A percentile compares a stretch with the other conserved stretches of the same genome.
Evolutionary conservation across 1,140 invertebrate genomes (phyloP).

Genomic region (Trichoplusia ni): DNA sequence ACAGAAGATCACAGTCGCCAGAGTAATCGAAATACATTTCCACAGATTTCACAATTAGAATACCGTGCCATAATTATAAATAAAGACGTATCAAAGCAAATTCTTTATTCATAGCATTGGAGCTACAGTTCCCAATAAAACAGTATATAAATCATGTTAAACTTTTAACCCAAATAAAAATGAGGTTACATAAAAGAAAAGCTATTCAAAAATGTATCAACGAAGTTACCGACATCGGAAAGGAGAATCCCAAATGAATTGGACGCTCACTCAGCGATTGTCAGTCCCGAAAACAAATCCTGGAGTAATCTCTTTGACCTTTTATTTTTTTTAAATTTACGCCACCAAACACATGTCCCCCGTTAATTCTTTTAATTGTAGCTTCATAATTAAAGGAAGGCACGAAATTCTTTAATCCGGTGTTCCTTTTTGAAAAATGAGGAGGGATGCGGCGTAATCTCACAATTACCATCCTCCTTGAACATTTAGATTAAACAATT

Average conservation of each 20-base stretch:
- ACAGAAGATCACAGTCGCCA: no score
- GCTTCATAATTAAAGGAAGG: slow-evolving; percentile 6
- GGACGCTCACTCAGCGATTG: no score
- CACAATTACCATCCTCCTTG: not conserved
- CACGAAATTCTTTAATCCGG: slow-evolving; percentile 21
- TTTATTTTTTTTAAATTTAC: slow-evolving; percentile 31
- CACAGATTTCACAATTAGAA: no score
- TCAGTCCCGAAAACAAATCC: not conserved
- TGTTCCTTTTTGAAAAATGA: not conserved
- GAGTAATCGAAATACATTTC: no score
- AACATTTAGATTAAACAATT: slow-evolving; percentile 13
- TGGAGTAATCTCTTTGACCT: slow-evolving; percentile 32
- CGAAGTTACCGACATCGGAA: slow-evolving; percentile 9
- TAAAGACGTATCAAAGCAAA: no score
- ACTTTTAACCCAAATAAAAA: not conserved
- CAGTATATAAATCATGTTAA: no score
- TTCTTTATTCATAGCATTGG: no score
- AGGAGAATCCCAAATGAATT: slow-evolving; percentile 31
- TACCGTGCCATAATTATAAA: no score
- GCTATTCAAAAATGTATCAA: slow-evolving; percentile 2
- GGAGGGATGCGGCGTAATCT: not conserved
- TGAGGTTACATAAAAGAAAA: not conserved
- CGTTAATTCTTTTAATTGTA: slow-evolving; percentile 28
- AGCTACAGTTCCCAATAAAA: no score
- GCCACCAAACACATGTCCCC: slow-evolving; percentile 8